phyloP scores from a whole-genome alignment of 2,888 invertebrate species.

The Dorcus parallelipipedus region DNA sequence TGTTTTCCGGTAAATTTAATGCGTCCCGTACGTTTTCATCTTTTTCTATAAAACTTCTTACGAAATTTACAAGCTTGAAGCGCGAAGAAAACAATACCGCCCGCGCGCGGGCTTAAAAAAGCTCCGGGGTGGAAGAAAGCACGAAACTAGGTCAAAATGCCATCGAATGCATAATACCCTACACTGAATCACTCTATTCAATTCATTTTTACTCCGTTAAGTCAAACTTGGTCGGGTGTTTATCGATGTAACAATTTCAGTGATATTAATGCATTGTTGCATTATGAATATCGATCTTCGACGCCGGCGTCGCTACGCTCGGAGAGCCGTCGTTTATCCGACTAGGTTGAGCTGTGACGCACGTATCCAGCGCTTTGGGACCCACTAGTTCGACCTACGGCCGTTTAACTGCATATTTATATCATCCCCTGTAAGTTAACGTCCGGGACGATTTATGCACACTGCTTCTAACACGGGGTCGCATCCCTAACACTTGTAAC shows the following conservation, averaged over 20 bases:
- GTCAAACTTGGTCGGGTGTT: not conserved
- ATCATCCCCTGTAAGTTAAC: constrained; percentile 18
- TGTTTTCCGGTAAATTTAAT: no score
- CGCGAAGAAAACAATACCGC: no score
- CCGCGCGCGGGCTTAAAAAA: not conserved
- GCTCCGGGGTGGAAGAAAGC: not conserved
- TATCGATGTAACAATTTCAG: not conserved
- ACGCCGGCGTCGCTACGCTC: not conserved
- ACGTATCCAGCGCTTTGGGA: constrained; percentile 13
- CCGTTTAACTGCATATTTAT: constrained; percentile 21
- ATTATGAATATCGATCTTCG: not conserved
- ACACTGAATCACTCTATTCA: not conserved
- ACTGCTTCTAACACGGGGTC: not conserved
- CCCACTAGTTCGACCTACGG: constrained; percentile 18
- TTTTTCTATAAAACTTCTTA: no score
- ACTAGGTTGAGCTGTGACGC: not conserved
- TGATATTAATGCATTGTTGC: not conserved
- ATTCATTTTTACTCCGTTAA: not conserved
- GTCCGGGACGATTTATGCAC: constrained; percentile 18
- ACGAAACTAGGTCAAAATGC: not conserved
- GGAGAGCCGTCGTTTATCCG: not conserved
- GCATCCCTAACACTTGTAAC: no score
- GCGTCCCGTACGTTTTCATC: no score
- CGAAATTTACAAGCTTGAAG: no score
- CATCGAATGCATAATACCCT: not conserved